Evolutionary conservation across 2,113 vertebrate species (phyloP).

Genomic region (Chaetura pelagica): DNA sequence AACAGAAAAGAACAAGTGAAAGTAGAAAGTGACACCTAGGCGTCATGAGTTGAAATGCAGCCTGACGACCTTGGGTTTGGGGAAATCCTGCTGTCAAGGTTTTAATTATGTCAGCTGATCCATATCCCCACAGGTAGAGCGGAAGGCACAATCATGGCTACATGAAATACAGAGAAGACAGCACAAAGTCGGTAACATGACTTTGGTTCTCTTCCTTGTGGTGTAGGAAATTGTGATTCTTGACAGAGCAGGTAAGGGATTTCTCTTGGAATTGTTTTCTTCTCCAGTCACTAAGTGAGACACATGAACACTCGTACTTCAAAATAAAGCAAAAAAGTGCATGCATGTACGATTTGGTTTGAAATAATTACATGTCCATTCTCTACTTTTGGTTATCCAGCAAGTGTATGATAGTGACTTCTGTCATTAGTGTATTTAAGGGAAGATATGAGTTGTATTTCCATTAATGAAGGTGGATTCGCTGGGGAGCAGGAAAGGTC

Average conservation of each 20-base stretch:
- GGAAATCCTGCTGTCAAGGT: background rate
- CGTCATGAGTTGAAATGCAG: background rate
- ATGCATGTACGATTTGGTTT: background rate
- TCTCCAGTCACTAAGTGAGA: background rate
- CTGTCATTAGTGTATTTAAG: background rate
- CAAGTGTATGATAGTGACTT: background rate
- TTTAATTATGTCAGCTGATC: background rate
- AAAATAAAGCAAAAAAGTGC: background rate
- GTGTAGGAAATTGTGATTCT: background rate
- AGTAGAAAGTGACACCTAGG: constrained; percentile 33
- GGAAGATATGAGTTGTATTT: background rate
- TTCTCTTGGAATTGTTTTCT: background rate
- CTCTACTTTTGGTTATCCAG: background rate
- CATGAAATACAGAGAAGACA: background rate
- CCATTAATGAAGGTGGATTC: background rate
- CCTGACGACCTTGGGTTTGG: background rate
- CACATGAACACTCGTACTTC: background rate
- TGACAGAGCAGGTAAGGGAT: background rate
- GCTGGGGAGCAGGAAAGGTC: background rate
- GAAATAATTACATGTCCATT: background rate
- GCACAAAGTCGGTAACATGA: background rate
- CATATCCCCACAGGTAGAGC: background rate
- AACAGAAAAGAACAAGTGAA: background rate
- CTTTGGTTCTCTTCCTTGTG: background rate
- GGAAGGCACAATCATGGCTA: background rate